Conservation (phyloP, 2,797 vertebrate genomes). For the Sternotherus odoratus region DNA sequence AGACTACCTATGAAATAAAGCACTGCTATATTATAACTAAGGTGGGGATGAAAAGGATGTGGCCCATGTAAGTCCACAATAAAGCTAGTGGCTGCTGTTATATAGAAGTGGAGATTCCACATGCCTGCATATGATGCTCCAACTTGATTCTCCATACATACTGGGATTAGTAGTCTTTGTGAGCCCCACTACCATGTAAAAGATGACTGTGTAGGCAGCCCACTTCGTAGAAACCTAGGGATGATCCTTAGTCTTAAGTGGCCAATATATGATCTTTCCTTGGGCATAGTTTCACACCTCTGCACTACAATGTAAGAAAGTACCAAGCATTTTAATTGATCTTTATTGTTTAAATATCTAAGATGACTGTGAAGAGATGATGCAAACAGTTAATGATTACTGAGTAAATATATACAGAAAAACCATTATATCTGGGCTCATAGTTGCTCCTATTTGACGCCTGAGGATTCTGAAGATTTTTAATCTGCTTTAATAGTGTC, state of each 20-base stretch:
- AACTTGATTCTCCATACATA: not conserved
- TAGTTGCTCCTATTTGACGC: not conserved
- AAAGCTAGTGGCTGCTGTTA: not conserved
- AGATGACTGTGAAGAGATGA: not conserved
- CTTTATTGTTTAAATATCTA: constrained; percentile 8
- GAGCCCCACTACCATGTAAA: not conserved
- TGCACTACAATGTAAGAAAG: not conserved
- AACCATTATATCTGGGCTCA: not conserved
- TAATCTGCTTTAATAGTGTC: not conserved
- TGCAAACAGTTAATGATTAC: not conserved
- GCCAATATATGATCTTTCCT: not conserved
- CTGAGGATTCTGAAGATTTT: not conserved
- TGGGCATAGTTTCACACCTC: not conserved
- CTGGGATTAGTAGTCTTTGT: not conserved
- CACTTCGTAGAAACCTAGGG: not conserved
- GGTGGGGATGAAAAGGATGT: not conserved
- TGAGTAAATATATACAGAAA: not conserved
- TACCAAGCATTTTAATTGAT: not conserved
- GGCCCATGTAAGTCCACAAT: not conserved
- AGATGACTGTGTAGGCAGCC: not conserved
- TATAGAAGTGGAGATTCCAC: not conserved
- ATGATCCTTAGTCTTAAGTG: not conserved
- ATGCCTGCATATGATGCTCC: rapidly evolving
- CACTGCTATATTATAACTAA: not conserved
- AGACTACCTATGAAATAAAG: not conserved